Evolutionary conservation across 1,140 invertebrate genomes (phyloP).

Genomic region (Hormaphis cornu): DNA sequence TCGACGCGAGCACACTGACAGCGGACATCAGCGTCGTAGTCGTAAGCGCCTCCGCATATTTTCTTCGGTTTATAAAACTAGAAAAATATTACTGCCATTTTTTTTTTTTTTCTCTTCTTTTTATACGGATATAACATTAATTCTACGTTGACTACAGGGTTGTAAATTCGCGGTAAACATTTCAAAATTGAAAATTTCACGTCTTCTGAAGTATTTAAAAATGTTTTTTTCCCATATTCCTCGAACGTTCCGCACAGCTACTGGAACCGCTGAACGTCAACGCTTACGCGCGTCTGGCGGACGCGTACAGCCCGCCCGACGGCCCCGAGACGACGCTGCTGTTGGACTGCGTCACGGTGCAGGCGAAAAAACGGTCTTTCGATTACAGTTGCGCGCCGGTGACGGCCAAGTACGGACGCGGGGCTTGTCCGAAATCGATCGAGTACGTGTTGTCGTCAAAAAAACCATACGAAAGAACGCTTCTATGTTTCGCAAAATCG

Average conservation of each 20-base stretch:
- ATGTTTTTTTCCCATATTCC: too few relatives aligned
- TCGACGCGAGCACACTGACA: not conserved
- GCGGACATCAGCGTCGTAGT: not conserved
- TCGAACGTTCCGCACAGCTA: not conserved
- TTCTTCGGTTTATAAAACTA: not conserved
- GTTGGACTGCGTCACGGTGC: not conserved
- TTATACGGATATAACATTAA: too few relatives aligned
- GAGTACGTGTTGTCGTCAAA: not conserved
- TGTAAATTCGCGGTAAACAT: too few relatives aligned
- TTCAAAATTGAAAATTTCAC: too few relatives aligned
- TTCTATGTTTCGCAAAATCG: too few relatives aligned
- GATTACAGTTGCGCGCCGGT: not conserved
- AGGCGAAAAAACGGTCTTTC: not conserved
- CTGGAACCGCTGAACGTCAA: not conserved
- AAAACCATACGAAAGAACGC: too few relatives aligned
- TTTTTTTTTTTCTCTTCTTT: too few relatives aligned
- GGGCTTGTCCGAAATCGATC: not conserved
- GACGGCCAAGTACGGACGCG: not conserved
- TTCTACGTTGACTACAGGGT: too few relatives aligned
- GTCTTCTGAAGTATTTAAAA: too few relatives aligned
- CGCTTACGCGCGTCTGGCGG: not conserved
- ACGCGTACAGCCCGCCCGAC: not conserved
- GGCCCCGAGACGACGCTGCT: not conserved
- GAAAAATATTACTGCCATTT: too few relatives aligned
- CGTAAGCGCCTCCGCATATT: not conserved